phyloP scores from a whole-genome alignment of 2,113 vertebrate genomes.

The Oplegnathus fasciatus region DNA sequence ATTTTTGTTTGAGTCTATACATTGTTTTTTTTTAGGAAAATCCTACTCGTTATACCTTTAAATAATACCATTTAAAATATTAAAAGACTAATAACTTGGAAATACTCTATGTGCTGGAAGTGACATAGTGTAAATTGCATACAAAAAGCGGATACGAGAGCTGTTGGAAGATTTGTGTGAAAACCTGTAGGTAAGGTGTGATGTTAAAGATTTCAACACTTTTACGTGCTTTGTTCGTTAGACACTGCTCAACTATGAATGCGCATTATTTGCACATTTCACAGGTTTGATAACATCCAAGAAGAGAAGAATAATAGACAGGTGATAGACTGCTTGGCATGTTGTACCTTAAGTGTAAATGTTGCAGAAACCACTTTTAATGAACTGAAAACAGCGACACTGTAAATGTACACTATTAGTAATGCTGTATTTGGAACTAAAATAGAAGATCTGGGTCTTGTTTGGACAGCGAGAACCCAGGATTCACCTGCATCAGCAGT shows the following conservation, averaged over 20 bases:
- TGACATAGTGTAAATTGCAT: conserved; percentile 5
- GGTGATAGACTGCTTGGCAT: not conserved
- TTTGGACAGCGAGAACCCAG: conserved; percentile 6
- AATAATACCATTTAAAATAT: not conserved
- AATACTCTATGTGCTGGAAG: not conserved
- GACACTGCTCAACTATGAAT: not conserved
- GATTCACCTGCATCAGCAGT: conserved; percentile 24
- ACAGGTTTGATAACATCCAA: conserved; percentile 7
- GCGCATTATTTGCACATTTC: conserved; percentile 25
- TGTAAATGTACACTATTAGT: not conserved
- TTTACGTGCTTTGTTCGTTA: conserved; percentile 13
- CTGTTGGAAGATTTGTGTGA: conserved; percentile 21
- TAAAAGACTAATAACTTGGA: not conserved
- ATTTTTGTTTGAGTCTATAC: too few relatives aligned
- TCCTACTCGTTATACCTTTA: too few relatives aligned
- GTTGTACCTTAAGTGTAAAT: not conserved
- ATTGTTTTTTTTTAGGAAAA: too few relatives aligned
- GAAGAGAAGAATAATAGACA: not conserved
- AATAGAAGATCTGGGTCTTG: conserved; percentile 16
- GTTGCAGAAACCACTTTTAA: conserved; percentile 15
- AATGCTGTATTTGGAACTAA: conserved; percentile 1
- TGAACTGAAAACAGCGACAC: not conserved
- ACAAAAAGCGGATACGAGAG: not conserved
- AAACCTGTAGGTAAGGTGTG: conserved; percentile 16
- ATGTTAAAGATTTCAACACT: conserved; percentile 15